Evolutionary conservation across 1,140 invertebrate species (phyloP), one percentile per base, ranked within the genome.

Genomic region (Gryon sp.): DNA sequence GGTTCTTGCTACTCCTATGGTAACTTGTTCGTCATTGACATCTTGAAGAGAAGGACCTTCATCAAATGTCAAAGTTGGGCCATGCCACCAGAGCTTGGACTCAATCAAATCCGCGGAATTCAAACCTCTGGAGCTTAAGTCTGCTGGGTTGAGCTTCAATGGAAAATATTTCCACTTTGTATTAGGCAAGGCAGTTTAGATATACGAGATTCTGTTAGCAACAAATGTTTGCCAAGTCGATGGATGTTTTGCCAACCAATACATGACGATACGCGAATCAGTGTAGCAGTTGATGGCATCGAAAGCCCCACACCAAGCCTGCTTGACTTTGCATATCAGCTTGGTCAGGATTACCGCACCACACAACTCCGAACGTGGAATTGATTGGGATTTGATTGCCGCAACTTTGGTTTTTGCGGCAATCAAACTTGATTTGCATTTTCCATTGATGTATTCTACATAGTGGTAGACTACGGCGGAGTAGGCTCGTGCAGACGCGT

Each of bases 21-120:
- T n/a, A n/a, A n/a, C n/a, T 9, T 4, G 9, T 8, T 2, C 9
- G 30, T n/a, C 30, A 3, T 32, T n/a, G n/a, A n/a, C n/a, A n/a
- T n/a, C n/a, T n/a, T n/a, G n/a, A n/a, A n/a, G n/a, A n/a, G n/a
- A n/a, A n/a, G n/a, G n/a, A 38, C 12, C 14, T 38, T 12, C n/a
- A n/a, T n/a, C 16, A 9, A 19, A 2, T 41, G 4, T 9, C 3
- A 34, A 16, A 2, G 2, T 7, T 11, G 60, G 60, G 0, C 60
- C 60, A 8, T 65, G 32, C 60, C 46, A 65, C 60, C 60, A 65
- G 0, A 65, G 36, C 0, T 19, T 12, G 1, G 57, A 62, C 6
- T 20, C 9, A 0, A 18, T 4, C 2, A 65, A 20, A 3, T 38
- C 32, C 1, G 14, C 11, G 12, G n/a, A 3, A 8, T 11, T 16